Evolutionary conservation across 1,140 invertebrate species (phyloP).

Genomic region (Carcinoscorpius rotundicauda): DNA sequence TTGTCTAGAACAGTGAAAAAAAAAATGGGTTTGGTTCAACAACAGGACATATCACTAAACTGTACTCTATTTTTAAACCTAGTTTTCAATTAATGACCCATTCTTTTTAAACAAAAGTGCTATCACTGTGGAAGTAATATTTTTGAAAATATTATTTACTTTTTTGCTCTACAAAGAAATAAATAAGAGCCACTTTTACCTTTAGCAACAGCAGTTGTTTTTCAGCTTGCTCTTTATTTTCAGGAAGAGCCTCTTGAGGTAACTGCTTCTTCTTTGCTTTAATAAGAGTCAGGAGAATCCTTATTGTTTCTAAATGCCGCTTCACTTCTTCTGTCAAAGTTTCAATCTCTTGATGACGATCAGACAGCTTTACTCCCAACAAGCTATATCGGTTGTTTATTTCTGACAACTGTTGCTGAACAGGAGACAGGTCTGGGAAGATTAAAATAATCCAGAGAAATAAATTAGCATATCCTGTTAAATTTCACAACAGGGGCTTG

Average conservation of each 20-base stretch:
- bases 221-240: conserved; percentile 82
- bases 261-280: conserved; percentile 67
- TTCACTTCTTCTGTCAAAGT: conserved; percentile 65
- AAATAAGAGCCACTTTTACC: conserved; percentile 27
- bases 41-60: no score
- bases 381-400: conserved; percentile 85
- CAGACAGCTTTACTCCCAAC: conserved; percentile 71
- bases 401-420: conserved; percentile 83
- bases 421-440: conserved; percentile 58
- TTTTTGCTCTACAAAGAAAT: no score
- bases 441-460: no score
- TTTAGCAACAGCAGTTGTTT: conserved; percentile 75
- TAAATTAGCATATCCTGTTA: no score
- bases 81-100: no score
- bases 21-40: no score
- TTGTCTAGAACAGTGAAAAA: conserved; percentile 24
- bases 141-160: no score
- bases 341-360: conserved; percentile 77
- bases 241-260: conserved; percentile 62
- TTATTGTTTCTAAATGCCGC: conserved; percentile 69
- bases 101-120: no score
- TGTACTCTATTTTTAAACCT: no score
- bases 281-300: conserved; percentile 57
- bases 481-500: no score
- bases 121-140: no score